phyloP scores from a whole-genome alignment of 2,888 invertebrate genomes.

The Hedychridium roseum region DNA sequence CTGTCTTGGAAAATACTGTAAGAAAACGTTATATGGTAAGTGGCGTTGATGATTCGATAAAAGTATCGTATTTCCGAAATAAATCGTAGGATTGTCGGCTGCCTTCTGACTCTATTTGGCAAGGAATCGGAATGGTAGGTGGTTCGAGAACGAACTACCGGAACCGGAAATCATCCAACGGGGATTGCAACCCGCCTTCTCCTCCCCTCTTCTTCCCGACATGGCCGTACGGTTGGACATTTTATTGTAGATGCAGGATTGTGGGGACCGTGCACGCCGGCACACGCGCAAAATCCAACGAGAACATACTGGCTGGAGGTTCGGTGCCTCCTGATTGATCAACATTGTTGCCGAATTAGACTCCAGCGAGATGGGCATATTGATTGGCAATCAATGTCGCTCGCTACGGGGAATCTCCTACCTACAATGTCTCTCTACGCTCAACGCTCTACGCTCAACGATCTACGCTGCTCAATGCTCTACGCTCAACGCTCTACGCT shows the following conservation, averaged over 20 bases:
- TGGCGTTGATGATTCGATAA: too few species aligned
- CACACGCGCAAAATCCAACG: conserved; percentile 41
- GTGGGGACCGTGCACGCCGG: too few species aligned
- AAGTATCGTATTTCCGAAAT: too few species aligned
- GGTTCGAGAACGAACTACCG: conserved; percentile 29
- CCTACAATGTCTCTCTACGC: too few species aligned
- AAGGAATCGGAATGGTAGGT: conserved; percentile 33
- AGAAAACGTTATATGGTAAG: too few species aligned
- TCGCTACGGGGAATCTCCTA: too few species aligned
- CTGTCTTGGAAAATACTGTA: too few species aligned
- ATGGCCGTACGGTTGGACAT: conserved; percentile 26
- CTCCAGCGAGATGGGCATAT: conserved; percentile 61
- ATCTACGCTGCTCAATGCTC: too few species aligned
- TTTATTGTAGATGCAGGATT: conserved; percentile 44
- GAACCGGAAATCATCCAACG: conserved; percentile 40
- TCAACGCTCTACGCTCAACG: too few species aligned
- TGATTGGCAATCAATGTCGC: conserved; percentile 63
- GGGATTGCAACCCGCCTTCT: conserved; percentile 16
- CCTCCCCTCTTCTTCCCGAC: conserved; percentile 27
- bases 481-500: too few species aligned
- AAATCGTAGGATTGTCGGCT: too few species aligned
- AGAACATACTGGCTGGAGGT: conserved; percentile 17
- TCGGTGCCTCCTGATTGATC: conserved; percentile 59
- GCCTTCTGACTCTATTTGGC: too few species aligned
- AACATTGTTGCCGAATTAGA: conserved; percentile 63